Evolutionary conservation across 2,113 vertebrate genomes (phyloP), one percentile per base, ranked within the genome.

Genomic region (Rhea pennata): DNA sequence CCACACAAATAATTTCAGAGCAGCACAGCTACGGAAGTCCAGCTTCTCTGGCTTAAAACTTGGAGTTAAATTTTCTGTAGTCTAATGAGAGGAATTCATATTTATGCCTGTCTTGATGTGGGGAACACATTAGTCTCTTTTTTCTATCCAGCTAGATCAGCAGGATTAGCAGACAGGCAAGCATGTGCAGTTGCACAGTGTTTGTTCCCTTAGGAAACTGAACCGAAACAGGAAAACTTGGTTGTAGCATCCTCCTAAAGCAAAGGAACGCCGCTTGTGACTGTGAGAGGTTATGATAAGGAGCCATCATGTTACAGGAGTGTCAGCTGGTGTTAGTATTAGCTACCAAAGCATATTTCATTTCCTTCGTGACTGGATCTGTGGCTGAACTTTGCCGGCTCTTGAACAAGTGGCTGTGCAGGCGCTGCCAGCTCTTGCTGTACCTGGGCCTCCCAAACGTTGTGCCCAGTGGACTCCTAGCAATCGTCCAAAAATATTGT

Each of bases 81-180:
- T 33, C 27, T 75, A 14, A 29, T 15, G 36, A 76, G 42, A 70
- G 20, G 6, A 65, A 42, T 16, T 73, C 39, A 51, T 16, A 12
- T 65, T 31, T 69, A 59, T 67, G 23, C 12, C 8, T 2, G 0
- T 12, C 31, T 64, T 56, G 29, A 0, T 50, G 5, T 15, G 3
- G 7, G 27, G 5, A 53, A 56, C 8, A 26, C 2, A 3, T 7
- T 4, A 67, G 6, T 6, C 8, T 79, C 5, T 14, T 74, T 74
- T 53, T n/a, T 13, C 27, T 73, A 36, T 19, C 36, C 2, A 1
- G 3, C n/a, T 26, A 36, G 36, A 36, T 36, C 36, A 36, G 36
- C 36, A 36, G 11, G 10, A 12, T 15, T 3, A 3, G 6, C 11
- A 24, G 10, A 15, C 13, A 81, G 40, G 15, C 16, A 87, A 92